Base-by-base conservation (phyloP, 2,113 vertebrate species). In the Corynorhinus townsendii region DNA sequence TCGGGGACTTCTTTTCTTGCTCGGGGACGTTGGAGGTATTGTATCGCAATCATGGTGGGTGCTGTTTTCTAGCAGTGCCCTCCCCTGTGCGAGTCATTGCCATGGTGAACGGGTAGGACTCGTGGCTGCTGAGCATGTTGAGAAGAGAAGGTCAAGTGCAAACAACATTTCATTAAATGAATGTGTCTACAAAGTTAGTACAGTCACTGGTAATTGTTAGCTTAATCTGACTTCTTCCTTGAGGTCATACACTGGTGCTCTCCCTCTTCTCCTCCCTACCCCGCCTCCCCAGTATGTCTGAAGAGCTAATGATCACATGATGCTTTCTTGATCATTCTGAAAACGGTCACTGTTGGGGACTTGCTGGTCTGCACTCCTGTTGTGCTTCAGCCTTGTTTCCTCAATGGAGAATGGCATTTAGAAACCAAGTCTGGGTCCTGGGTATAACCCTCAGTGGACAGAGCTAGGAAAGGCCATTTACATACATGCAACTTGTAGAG, bases 191-290 rank as follows among this genome's bases (percentile, higher is more conserved):
- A 16, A 2, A 14, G 38, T 11, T 5, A 4, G 26, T 4, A 4
- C 8, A 0, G 16, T 30, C 11, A 9, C 38, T 5, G 7, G 47
- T 14, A 4, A 5, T n/a, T 0, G 2, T 20, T 11, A 1, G 8
- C 20, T 45, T 33, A 17, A 4, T 33, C 22, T 45, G 17, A 19
- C 4, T 0, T 2, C 2, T 33, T 19, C 4, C 26, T 52, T 0
- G 56, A 30, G 68, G 28, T 5, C 43, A 0, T 12, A 1, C 0
- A 3, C 7, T 14, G 3, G 6, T 1, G 1, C 7, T 3, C 5
- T 8, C 26, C 24, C 11, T 62, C 59, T 59, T 22, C 20, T 9
- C 22, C 54, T 22, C 69, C 43, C 7, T 14, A 5, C 28, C 16
- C 11, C 7, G 22, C 22, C 19, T 5, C 4, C 3, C 1, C 12